Conservation (phyloP, 1,140 invertebrate species). For the Andricus grossulariae region DNA sequence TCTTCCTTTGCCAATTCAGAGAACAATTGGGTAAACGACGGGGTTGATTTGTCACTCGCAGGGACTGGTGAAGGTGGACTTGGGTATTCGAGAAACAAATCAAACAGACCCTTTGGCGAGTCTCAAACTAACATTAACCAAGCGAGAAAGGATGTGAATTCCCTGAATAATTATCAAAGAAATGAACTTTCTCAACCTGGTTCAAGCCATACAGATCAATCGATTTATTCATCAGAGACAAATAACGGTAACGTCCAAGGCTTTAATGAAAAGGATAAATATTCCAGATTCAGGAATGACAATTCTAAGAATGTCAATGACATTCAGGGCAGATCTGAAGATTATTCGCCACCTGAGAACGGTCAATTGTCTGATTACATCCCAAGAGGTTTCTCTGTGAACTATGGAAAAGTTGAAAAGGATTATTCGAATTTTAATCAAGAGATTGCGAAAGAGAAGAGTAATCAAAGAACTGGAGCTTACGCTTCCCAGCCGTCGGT, state of each 20-base stretch:
- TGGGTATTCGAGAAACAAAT: conserved; percentile 37
- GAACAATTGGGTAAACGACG: conserved; percentile 34
- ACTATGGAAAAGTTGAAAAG: background rate
- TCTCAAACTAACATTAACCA: conserved; percentile 32
- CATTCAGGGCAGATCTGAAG: background rate
- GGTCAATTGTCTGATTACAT: conserved; percentile 40
- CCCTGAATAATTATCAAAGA: conserved; percentile 39
- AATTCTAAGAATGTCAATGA: conserved; percentile 19
- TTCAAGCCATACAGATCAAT: conserved; percentile 26
- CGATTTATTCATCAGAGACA: conserved; percentile 44
- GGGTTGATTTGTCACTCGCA: conserved; percentile 57
- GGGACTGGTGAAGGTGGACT: conserved; percentile 51
- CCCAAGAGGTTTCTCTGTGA: conserved; percentile 57
- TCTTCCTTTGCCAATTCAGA: conserved; percentile 32
- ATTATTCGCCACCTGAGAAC: conserved; percentile 25
- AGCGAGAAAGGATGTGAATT: conserved; percentile 22
- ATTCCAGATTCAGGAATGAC: conserved; percentile 35
- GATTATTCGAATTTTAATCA: conserved; percentile 28
- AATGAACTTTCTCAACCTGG: conserved; percentile 31
- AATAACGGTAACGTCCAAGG: conserved; percentile 24
- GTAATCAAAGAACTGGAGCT: conserved; percentile 24
- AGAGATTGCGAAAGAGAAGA: background rate
- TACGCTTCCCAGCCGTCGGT: background rate
- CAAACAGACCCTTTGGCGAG: conserved; percentile 34
- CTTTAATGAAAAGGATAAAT: conserved; percentile 45